phyloP scores from a whole-genome alignment of 35 echinoderm and acorn worm genomes.

The Diadema setosum region DNA sequence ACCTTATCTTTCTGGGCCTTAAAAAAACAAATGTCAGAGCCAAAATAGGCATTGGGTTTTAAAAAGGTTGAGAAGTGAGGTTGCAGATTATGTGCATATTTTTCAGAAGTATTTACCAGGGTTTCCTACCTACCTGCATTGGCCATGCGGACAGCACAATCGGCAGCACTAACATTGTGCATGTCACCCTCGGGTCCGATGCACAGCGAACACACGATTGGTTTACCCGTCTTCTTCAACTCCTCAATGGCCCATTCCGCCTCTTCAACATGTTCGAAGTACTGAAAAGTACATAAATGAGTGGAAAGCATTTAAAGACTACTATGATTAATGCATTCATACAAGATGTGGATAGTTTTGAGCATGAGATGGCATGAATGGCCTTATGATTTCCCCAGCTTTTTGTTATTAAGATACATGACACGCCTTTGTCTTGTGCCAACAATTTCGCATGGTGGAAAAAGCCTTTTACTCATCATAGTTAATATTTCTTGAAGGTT shows the following conservation, averaged over 20 bases:
- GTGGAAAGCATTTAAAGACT: too few relatives aligned
- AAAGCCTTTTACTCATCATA: too few relatives aligned
- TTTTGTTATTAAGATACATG: too few relatives aligned
- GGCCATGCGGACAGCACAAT: conserved; percentile 64
- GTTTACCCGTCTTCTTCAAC: conserved; percentile 54
- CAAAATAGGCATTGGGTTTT: not conserved
- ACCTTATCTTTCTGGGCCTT: not conserved
- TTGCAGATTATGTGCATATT: too few relatives aligned
- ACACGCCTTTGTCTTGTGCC: too few relatives aligned
- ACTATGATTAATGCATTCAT: too few relatives aligned
- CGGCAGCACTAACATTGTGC: conserved; percentile 60
- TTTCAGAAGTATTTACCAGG: not conserved
- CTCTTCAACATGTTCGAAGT: conserved; percentile 95
- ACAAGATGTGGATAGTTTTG: too few relatives aligned
- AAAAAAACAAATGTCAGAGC: not conserved
- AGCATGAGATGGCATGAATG: too few relatives aligned
- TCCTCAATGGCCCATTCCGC: conserved; percentile 73
- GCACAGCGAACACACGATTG: conserved; percentile 52
- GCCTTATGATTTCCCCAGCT: too few relatives aligned
- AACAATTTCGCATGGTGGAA: too few relatives aligned
- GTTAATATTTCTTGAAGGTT: too few relatives aligned
- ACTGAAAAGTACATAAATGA: conserved; percentile 67
- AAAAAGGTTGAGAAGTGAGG: too few relatives aligned
- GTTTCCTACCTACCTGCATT: conserved; percentile 58
- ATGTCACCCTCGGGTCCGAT: conserved; percentile 74